Conservation (phyloP, 2,113 vertebrate species). For the Heloderma charlesbogerti region DNA sequence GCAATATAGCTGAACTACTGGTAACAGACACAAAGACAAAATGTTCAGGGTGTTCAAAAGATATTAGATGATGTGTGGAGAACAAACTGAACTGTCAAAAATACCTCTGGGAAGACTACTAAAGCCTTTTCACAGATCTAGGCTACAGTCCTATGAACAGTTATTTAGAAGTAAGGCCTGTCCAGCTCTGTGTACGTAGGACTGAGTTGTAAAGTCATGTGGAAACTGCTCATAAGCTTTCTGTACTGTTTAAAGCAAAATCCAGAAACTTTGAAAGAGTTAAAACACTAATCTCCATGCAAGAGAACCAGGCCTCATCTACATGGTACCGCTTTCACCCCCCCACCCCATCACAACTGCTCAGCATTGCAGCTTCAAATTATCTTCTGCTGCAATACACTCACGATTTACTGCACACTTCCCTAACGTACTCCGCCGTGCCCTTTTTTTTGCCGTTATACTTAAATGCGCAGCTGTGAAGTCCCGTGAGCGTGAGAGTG, state of each 20-base stretch:
- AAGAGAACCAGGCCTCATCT: no score
- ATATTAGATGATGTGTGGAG: not conserved
- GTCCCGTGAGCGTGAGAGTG: no score
- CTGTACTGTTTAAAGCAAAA: not conserved
- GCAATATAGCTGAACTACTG: constrained; percentile 42
- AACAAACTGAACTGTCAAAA: not conserved
- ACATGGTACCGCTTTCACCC: no score
- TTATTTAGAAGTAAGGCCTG: not conserved
- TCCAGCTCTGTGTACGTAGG: not conserved
- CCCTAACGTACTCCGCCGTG: no score
- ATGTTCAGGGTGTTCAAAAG: not conserved
- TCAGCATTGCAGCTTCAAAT: no score
- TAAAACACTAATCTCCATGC: not conserved
- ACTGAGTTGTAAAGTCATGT: not conserved
- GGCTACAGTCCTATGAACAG: not conserved
- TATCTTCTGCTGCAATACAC: no score
- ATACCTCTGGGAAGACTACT: not conserved
- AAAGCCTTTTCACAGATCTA: not conserved
- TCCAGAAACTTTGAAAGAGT: not conserved
- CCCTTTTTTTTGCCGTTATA: no score
- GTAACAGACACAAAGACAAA: not conserved
- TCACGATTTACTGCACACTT: no score
- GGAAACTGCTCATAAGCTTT: not conserved
- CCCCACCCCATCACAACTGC: no score
- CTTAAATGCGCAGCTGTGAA: no score